These are phyloP conservation scores for Danionella cerebrum DNA, from an alignment of 2,113 vertebrate genomes.

Conservation along the genomic window DNA sequence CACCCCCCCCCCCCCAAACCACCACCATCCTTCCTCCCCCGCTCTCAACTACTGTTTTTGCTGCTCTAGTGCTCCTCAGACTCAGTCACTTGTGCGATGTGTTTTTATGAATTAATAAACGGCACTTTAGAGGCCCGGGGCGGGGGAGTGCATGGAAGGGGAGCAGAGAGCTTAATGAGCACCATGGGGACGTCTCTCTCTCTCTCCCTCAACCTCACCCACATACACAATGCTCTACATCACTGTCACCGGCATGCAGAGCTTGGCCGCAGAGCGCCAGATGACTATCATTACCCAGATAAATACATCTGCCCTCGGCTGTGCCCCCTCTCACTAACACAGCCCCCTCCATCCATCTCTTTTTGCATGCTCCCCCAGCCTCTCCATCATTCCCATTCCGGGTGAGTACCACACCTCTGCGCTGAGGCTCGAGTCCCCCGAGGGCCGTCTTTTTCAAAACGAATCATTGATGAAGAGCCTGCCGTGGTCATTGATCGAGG, in stretches of 20 bases:
- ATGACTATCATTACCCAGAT: constrained; percentile 65
- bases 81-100: constrained; percentile 72
- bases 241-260: constrained; percentile 54
- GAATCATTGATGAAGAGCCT: constrained; percentile 60
- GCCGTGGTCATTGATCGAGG: constrained; percentile 60
- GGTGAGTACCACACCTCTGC: constrained; percentile 32
- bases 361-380: background rate
- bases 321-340: constrained; percentile 33
- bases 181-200: constrained; percentile 66
- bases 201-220: constrained; percentile 30
- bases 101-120: constrained; percentile 90
- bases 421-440: constrained; percentile 46
- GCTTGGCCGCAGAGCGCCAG: constrained; percentile 42
- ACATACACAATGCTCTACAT: constrained; percentile 49
- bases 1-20: background rate
- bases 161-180: constrained; percentile 70
- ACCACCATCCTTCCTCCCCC: background rate
- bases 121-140: constrained; percentile 69
- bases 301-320: constrained; percentile 61
- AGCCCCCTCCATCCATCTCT: constrained; percentile 21
- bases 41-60: constrained; percentile 42
- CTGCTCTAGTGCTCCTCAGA: constrained; percentile 72
- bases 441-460: constrained; percentile 57
- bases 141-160: constrained; percentile 30
- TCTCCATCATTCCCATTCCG: constrained; percentile 25